phyloP scores from a whole-genome alignment of 2,113 vertebrate species.

The Grammomys dolichurus region DNA sequence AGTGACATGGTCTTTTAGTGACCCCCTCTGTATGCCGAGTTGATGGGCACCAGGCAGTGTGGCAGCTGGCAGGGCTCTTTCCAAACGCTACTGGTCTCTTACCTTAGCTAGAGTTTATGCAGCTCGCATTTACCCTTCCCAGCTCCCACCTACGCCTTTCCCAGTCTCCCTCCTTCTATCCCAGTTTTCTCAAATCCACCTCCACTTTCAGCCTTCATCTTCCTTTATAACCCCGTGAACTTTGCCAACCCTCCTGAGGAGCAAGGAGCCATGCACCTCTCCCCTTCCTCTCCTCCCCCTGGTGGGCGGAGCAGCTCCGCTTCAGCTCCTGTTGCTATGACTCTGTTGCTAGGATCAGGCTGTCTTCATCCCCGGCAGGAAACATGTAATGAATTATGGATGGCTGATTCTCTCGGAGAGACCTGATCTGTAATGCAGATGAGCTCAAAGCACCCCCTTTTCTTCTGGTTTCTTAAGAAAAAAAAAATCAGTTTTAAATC shows the following conservation, averaged over 20 bases:
- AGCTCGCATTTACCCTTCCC: background rate
- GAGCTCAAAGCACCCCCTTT: slow-evolving; percentile 86
- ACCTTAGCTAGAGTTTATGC: background rate
- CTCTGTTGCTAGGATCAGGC: slow-evolving; percentile 93
- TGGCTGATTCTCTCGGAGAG: slow-evolving; percentile 91
- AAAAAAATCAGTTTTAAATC: slow-evolving; percentile 87
- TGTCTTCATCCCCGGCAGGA: slow-evolving; percentile 91
- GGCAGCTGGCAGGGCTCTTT: background rate
- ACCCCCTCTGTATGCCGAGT: background rate
- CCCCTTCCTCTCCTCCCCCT: slow-evolving; percentile 79
- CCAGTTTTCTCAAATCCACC: background rate
- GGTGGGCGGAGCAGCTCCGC: slow-evolving; percentile 85
- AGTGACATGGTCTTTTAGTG: background rate
- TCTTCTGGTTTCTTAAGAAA: slow-evolving; percentile 87
- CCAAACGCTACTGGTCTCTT: too few relatives aligned
- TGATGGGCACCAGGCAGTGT: background rate
- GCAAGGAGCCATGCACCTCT: slow-evolving; percentile 44
- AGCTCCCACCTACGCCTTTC: background rate
- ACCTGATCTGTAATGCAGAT: slow-evolving; percentile 97
- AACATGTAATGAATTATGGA: slow-evolving; percentile 97
- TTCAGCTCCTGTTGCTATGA: slow-evolving; percentile 83
- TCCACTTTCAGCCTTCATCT: background rate
- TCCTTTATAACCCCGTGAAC: background rate
- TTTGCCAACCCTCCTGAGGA: background rate
- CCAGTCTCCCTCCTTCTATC: too few relatives aligned